These are phyloP conservation scores for Caenorhabditis drosophilae DNA, from an alignment of 2,888 invertebrate genomes.

Conservation along the genomic window DNA sequence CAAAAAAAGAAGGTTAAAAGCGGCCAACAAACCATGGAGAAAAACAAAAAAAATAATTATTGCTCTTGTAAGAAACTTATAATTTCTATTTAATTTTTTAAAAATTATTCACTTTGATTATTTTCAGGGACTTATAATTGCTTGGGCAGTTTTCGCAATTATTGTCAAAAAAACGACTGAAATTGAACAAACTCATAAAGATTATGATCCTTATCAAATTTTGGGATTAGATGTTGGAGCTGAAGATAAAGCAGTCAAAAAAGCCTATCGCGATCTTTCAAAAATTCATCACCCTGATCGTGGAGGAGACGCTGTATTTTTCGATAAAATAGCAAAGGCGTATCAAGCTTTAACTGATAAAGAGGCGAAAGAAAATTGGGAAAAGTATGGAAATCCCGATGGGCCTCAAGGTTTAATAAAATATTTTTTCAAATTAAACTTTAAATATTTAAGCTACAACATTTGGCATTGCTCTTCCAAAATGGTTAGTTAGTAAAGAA, in stretches of 20 bases:
- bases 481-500: constrained; percentile 99
- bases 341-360: constrained; percentile 85
- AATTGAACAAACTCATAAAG: constrained; percentile 77
- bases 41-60: constrained; percentile 53
- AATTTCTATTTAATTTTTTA: too few relatives aligned
- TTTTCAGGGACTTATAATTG: constrained; percentile 66
- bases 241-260: constrained; percentile 87
- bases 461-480: constrained; percentile 97
- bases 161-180: constrained; percentile 78
- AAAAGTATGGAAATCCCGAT: constrained; percentile 98
- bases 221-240: constrained; percentile 86
- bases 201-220: constrained; percentile 98
- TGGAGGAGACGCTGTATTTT: constrained; percentile 88
- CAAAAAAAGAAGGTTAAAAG: constrained; percentile 82
- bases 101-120: constrained; percentile 1
- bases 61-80: constrained; percentile 22
- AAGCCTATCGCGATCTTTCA: constrained; percentile 90
- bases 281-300: constrained; percentile 86
- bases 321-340: constrained; percentile 95
- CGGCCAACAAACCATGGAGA: constrained; percentile 86
- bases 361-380: constrained; percentile 95
- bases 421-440: neutral
- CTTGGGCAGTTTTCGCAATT: constrained; percentile 72
- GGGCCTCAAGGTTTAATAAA: constrained; percentile 81
- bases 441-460: constrained; percentile 80